Percentiles rank a stretch among this genome's conserved stretches.
Evolutionary conservation across 2,888 invertebrate genomes (phyloP).

Genomic region (Synanthedon formicaeformis): DNA sequence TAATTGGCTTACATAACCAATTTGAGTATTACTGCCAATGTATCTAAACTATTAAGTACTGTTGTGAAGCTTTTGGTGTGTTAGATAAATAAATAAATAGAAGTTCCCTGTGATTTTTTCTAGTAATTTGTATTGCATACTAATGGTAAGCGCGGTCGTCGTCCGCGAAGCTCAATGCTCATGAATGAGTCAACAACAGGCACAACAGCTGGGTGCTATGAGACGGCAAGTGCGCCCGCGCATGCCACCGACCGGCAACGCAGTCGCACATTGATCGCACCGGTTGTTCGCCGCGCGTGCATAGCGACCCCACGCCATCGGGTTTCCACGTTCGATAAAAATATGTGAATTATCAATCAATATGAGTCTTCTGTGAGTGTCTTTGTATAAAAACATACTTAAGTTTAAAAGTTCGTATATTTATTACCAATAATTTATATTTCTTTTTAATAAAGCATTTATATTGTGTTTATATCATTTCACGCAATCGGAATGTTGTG

Average conservation of each 20-base stretch:
- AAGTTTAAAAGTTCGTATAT: too few relatives aligned
- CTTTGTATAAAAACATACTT: neutral
- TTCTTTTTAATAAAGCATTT: too few relatives aligned
- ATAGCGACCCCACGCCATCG: constrained; percentile 4
- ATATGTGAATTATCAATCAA: constrained; percentile 11
- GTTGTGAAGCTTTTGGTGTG: too few relatives aligned
- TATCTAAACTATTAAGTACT: too few relatives aligned
- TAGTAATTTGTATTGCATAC: neutral
- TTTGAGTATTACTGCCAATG: too few relatives aligned
- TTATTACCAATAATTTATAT: too few relatives aligned
- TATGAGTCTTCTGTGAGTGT: constrained; percentile 3
- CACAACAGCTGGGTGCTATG: neutral
- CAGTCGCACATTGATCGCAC: constrained; percentile 7
- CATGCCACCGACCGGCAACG: neutral
- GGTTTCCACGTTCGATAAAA: neutral
- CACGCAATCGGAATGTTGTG: neutral
- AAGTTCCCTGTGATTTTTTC: too few relatives aligned
- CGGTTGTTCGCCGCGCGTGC: constrained; percentile 9
- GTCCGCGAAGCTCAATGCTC: neutral
- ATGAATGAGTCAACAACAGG: constrained; percentile 6
- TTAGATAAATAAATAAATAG: too few relatives aligned
- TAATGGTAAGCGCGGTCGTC: neutral
- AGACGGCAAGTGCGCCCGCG: constrained; percentile 3
- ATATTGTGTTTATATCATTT: neutral
- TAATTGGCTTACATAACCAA: too few relatives aligned